These are phyloP conservation scores for Nephrocerus scutellatus DNA, from an alignment of 2,888 invertebrate species.

Conservation along the genomic window DNA sequence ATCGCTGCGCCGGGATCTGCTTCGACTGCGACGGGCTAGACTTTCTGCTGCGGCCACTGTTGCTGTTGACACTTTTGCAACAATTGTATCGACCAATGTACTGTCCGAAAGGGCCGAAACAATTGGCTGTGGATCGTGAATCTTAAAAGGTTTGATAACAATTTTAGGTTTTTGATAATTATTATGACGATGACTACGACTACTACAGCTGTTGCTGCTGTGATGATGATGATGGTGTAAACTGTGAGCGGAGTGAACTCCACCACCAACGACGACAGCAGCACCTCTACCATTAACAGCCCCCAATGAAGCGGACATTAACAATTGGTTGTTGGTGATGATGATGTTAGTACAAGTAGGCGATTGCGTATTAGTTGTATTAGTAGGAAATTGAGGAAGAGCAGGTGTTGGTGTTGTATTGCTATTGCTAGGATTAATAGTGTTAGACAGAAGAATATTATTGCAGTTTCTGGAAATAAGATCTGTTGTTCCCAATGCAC, in stretches of 20 bases:
- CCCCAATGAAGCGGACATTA: slow-evolving; percentile 28
- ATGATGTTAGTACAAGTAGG: slow-evolving; percentile 22
- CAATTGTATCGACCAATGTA: slow-evolving; percentile 43
- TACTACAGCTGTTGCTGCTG: slow-evolving; percentile 23
- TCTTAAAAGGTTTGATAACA: slow-evolving; percentile 48
- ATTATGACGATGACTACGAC: slow-evolving; percentile 23
- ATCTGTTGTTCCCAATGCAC: too few species aligned
- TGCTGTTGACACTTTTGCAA: slow-evolving; percentile 44
- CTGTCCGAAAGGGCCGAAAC: slow-evolving; percentile 43
- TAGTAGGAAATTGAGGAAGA: too few species aligned
- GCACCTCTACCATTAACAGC: slow-evolving; percentile 23
- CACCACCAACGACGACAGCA: slow-evolving; percentile 14
- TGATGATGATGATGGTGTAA: slow-evolving; percentile 34
- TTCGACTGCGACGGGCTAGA: slow-evolving; percentile 41
- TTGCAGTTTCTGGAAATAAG: too few species aligned
- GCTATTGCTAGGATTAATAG: slow-evolving; percentile 17
- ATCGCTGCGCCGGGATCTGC: slow-evolving; percentile 37
- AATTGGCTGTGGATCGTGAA: slow-evolving; percentile 46
- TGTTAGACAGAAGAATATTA: slow-evolving; percentile 17
- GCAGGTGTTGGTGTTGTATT: too few species aligned
- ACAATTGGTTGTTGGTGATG: slow-evolving; percentile 27
- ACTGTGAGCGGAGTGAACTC: slow-evolving; percentile 28
- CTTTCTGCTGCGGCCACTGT: slow-evolving; percentile 43
- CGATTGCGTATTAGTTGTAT: slow-evolving; percentile 14
- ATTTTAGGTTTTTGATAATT: slow-evolving; percentile 41